These are phyloP conservation scores for Colletes gigas DNA, from an alignment of 1,140 invertebrate species.

Conservation along the genomic window DNA sequence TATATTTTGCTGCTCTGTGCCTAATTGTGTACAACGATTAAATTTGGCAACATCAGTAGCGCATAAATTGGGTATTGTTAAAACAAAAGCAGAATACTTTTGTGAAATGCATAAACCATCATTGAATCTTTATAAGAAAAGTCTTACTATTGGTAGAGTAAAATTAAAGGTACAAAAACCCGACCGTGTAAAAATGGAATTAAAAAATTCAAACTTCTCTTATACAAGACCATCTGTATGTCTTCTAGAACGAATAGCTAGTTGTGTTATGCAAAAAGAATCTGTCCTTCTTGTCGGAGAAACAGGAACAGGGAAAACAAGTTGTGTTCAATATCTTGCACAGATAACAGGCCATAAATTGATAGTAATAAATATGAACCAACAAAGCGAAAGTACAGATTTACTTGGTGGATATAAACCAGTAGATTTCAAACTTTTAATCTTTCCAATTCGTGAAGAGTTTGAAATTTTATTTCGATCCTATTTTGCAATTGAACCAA, in stretches of 20 bases:
- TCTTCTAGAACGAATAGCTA: conserved; percentile 93
- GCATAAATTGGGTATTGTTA: conserved; percentile 90
- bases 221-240: conserved; percentile 90
- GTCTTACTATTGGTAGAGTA: conserved; percentile 83
- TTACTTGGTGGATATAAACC: conserved; percentile 98
- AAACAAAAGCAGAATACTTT: conserved; percentile 91
- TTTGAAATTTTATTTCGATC: conserved; percentile 92
- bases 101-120: conserved; percentile 90
- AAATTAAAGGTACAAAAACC: conserved; percentile 74
- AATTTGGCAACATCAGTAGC: conserved; percentile 88
- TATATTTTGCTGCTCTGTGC: conserved; percentile 91
- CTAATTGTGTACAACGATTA: conserved; percentile 84
- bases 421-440: conserved; percentile 92
- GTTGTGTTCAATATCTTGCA: conserved; percentile 96
- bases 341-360: conserved; percentile 91
- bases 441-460: conserved; percentile 91
- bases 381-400: conserved; percentile 98
- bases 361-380: conserved; percentile 99
- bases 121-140: conserved; percentile 81
- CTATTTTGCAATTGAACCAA: conserved; percentile 91
- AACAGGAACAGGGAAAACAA: conserved; percentile 99
- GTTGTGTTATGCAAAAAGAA: conserved; percentile 91
- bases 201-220: conserved; percentile 85
- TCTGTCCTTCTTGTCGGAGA: conserved; percentile 98
- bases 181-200: conserved; percentile 32